Percentiles rank a stretch among this genome's conserved stretches.
phyloP scores from a whole-genome alignment of 1,140 invertebrate genomes.

The Macrosteles quadrilineatus region DNA sequence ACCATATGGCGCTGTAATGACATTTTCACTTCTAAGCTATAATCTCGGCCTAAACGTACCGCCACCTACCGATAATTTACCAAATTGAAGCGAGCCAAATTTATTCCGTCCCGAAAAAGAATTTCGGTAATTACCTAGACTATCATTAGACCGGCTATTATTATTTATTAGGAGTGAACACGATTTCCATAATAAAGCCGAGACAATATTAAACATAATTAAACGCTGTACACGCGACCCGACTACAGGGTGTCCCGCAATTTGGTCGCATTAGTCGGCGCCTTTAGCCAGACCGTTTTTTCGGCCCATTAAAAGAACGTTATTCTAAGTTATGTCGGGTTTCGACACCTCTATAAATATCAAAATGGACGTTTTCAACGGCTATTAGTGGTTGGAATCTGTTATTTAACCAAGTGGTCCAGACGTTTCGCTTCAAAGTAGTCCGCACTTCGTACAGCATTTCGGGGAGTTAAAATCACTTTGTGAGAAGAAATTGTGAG shows the following conservation, averaged over 20 bases:
- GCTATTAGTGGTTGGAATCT: neutral
- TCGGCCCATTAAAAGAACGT: slow-evolving; percentile 19
- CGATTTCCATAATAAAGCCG: slow-evolving; percentile 19
- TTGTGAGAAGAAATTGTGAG: too few relatives aligned
- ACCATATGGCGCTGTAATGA: too few relatives aligned
- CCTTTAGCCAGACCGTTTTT: slow-evolving; percentile 6
- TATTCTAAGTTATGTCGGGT: slow-evolving; percentile 20
- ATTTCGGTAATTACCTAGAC: neutral
- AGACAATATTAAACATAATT: slow-evolving; percentile 24
- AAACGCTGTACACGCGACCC: slow-evolving; percentile 7
- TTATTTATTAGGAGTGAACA: slow-evolving; percentile 30
- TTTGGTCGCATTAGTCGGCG: slow-evolving; percentile 6
- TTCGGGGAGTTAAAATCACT: too few relatives aligned
- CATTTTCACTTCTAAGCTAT: too few relatives aligned
- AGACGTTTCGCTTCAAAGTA: too few relatives aligned
- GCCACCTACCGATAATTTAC: slow-evolving; percentile 10
- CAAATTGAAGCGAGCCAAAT: neutral
- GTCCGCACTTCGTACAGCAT: too few relatives aligned
- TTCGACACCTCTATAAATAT: slow-evolving; percentile 23
- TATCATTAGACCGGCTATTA: slow-evolving; percentile 6
- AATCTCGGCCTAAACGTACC: too few relatives aligned
- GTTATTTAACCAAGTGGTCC: too few relatives aligned
- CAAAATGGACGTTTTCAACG: neutral
- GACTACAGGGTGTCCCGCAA: neutral
- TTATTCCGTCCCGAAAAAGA: too few relatives aligned